A percentile compares a stretch with the other conserved stretches of the same genome.
Evolutionary conservation across 2,888 invertebrate genomes (phyloP).

Genomic region (Eurois occulta): DNA sequence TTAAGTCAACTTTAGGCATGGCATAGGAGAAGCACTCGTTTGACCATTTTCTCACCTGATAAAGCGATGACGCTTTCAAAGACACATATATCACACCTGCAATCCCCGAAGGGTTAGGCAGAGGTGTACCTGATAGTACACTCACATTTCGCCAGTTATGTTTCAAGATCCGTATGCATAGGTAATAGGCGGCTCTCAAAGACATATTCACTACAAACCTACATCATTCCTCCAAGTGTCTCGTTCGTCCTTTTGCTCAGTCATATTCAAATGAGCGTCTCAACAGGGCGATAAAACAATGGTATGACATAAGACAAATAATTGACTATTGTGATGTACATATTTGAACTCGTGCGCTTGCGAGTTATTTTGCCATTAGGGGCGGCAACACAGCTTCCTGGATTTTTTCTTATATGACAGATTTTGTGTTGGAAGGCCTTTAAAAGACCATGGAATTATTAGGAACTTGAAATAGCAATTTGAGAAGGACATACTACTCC

Average conservation of each 20-base stretch:
- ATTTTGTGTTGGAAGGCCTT: background rate
- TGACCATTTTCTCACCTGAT: background rate
- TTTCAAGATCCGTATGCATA: background rate
- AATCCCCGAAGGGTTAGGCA: background rate
- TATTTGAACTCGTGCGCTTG: constrained; percentile 35
- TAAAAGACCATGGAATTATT: background rate
- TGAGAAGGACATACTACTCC: background rate
- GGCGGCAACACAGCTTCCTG: constrained; percentile 7
- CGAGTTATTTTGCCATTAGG: constrained; percentile 38
- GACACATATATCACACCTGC: background rate
- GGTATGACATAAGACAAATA: constrained; percentile 64
- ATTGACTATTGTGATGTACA: constrained; percentile 62
- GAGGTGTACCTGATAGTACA: background rate
- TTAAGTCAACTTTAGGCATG: background rate
- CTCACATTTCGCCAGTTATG: background rate
- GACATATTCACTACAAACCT: background rate
- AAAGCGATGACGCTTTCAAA: background rate
- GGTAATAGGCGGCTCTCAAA: background rate
- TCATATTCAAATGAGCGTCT: constrained; percentile 48
- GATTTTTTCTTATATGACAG: background rate
- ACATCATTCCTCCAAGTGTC: background rate
- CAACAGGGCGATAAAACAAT: constrained; percentile 53
- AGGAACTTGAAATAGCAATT: background rate
- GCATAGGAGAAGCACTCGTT: background rate
- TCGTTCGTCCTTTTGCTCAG: constrained; percentile 5